These are phyloP conservation scores for Aspidiotus rigidus DNA, from an alignment of 2,888 invertebrate species.

Conservation along the genomic window DNA sequence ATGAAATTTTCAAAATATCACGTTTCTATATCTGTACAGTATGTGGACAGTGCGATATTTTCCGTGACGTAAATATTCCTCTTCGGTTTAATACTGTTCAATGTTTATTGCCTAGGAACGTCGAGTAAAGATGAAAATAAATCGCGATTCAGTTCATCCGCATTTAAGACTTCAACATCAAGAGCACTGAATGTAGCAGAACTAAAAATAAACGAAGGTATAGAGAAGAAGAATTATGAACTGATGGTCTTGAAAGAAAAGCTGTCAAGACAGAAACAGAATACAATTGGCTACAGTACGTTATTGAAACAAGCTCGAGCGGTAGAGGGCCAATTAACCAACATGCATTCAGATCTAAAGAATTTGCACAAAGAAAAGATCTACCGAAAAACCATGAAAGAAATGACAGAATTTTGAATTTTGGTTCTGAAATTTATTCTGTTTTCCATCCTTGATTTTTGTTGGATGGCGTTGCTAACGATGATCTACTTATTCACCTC, in stretches of 20 bases:
- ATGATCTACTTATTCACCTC: too few relatives aligned
- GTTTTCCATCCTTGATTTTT: too few relatives aligned
- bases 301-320: conserved; percentile 12
- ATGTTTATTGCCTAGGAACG: too few relatives aligned
- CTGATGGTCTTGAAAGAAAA: conserved; percentile 17
- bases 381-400: conserved; percentile 27
- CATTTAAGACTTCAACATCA: neutral
- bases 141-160: too few relatives aligned
- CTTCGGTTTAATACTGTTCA: too few relatives aligned
- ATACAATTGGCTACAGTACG: conserved; percentile 19
- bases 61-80: too few relatives aligned
- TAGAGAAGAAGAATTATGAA: conserved; percentile 24
- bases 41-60: too few relatives aligned
- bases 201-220: conserved; percentile 17
- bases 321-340: conserved; percentile 6
- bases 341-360: conserved; percentile 9
- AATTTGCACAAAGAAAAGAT: conserved; percentile 23
- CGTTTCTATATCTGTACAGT: too few relatives aligned
- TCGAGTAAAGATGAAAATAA: too few relatives aligned
- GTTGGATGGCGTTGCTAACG: too few relatives aligned
- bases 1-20: neutral
- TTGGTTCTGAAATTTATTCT: neutral
- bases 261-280: conserved; percentile 17
- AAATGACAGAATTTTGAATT: conserved; percentile 24
- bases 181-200: conserved; percentile 18